Evolutionary conservation across 2,888 invertebrate genomes (phyloP).

Genomic region (Pediacus dermestoides): DNA sequence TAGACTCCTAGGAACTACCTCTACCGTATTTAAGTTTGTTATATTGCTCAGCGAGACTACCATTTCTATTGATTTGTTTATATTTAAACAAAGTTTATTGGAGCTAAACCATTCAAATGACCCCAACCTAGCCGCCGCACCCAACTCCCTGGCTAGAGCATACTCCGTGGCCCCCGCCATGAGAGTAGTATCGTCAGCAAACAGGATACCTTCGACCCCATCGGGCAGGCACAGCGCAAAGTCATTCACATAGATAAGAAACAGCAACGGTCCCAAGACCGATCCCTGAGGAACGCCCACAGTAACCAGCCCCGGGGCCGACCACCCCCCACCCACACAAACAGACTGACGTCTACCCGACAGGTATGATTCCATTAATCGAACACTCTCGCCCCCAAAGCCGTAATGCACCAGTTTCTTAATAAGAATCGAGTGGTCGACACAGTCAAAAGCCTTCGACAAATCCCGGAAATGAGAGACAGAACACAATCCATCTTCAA

Average conservation of each 20-base stretch:
- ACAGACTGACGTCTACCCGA: not conserved
- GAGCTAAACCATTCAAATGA: constrained; percentile 11
- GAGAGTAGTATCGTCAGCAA: constrained; percentile 13
- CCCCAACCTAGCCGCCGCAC: constrained; percentile 1
- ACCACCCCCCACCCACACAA: constrained; percentile 2
- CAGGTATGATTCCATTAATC: constrained; percentile 1
- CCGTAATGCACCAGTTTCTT: not conserved
- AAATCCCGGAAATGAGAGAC: constrained; percentile 2
- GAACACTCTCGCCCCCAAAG: not conserved
- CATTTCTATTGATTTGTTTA: constrained; percentile 7
- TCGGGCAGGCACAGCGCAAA: constrained; percentile 4
- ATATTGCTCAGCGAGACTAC: constrained; percentile 5
- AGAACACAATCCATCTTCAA: not conserved
- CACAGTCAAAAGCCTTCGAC: constrained; percentile 5
- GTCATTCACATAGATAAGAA: constrained; percentile 10
- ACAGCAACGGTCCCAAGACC: constrained; percentile 11
- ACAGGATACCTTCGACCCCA: constrained; percentile 5
- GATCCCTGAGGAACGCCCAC: constrained; percentile 11
- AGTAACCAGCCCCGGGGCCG: not conserved
- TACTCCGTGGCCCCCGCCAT: constrained; percentile 1
- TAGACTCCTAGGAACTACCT: constrained; percentile 8
- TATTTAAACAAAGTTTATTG: constrained; percentile 7
- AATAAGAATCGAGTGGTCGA: not conserved
- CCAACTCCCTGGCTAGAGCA: not conserved
- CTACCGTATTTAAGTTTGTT: not conserved